Evolutionary conservation across 2,888 invertebrate species (phyloP).

Genomic region (Pomacea canaliculata): DNA sequence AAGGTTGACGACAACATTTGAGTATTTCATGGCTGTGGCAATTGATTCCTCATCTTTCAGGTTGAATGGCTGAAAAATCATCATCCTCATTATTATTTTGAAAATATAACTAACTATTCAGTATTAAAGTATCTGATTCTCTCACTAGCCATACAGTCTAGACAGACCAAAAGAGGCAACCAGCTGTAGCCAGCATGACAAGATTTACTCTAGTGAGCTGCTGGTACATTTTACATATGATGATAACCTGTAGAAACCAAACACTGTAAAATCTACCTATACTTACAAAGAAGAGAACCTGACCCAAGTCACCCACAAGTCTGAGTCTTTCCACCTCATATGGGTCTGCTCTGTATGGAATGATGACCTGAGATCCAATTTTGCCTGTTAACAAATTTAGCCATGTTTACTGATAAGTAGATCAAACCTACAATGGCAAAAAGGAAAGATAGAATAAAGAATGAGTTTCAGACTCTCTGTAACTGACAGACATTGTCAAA

Average conservation of each 20-base stretch:
- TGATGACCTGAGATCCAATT: constrained; percentile 79
- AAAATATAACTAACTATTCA: not conserved
- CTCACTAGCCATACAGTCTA: no score
- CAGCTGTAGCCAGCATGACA: no score
- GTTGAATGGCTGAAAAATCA: constrained; percentile 78
- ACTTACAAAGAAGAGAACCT: constrained; percentile 81
- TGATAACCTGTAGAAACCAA: not conserved
- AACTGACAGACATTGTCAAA: no score
- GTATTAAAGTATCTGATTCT: no score
- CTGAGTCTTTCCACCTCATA: constrained; percentile 85
- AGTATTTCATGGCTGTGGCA: constrained; percentile 83
- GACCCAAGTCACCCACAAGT: constrained; percentile 93
- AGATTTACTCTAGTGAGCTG: no score
- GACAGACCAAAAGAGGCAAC: no score
- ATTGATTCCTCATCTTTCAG: constrained; percentile 89
- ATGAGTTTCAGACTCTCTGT: no score
- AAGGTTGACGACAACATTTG: constrained; percentile 96
- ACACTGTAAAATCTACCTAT: not conserved
- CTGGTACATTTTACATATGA: not conserved
- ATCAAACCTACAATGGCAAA: no score
- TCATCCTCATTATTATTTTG: no score
- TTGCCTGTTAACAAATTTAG: constrained; percentile 54
- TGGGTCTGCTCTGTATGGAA: constrained; percentile 91
- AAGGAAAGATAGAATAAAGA: not conserved
- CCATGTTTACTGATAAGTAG: not conserved